These are phyloP conservation scores for Augochlorella aurata DNA, from an alignment of 2,888 invertebrate species.

Conservation along the genomic window DNA sequence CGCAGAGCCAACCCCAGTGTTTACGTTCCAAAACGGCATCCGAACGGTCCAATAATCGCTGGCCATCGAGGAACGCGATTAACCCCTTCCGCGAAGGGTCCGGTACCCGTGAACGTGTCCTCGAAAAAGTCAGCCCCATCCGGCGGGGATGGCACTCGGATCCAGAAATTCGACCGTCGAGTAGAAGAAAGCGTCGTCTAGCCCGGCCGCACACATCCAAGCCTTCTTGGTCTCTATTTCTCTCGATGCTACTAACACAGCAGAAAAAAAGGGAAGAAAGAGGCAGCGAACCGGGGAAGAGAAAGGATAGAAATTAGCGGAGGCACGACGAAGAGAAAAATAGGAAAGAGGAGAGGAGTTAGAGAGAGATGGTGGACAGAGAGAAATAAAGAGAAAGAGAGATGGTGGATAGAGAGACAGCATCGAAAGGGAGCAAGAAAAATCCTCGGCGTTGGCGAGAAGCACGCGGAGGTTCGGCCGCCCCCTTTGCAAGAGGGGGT, in stretches of 20 bases:
- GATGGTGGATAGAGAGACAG: neutral
- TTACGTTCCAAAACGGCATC: conserved; percentile 8
- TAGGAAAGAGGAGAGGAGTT: neutral
- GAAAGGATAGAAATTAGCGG: conserved; percentile 11
- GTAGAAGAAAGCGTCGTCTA: neutral
- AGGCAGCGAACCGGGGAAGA: neutral
- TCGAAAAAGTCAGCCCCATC: conserved; percentile 10
- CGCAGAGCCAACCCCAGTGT: neutral
- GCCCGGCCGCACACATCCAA: neutral
- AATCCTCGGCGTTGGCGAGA: conserved; percentile 35
- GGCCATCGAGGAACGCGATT: conserved; percentile 22
- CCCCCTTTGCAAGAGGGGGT: conserved; percentile 19
- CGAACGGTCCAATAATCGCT: conserved; percentile 9
- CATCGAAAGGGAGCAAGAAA: conserved; percentile 30
- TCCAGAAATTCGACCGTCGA: neutral
- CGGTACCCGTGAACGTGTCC: conserved; percentile 12
- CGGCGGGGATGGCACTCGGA: neutral
- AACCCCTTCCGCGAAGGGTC: conserved; percentile 29
- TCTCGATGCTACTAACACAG: neutral
- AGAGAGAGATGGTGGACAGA: neutral
- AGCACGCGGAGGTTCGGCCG: neutral
- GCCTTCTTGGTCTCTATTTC: neutral
- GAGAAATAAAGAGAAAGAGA: neutral
- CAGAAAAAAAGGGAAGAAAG: neutral
- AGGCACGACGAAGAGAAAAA: neutral